phyloP scores from a whole-genome alignment of 23 tunicate species.

The Halocynthia roretzi region DNA sequence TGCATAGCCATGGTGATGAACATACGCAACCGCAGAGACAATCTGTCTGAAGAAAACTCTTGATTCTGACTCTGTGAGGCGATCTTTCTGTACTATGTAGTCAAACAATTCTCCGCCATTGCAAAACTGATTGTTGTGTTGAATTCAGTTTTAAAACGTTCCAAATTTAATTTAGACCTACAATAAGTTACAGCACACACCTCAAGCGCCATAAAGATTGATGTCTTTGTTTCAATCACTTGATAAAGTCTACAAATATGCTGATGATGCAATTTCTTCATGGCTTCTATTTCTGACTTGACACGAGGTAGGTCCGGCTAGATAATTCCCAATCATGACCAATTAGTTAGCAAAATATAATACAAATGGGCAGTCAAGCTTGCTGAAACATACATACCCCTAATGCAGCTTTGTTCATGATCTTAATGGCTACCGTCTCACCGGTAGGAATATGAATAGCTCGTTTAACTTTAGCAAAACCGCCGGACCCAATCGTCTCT shows the following conservation, averaged over 20 bases:
- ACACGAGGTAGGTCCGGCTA: constrained; percentile 94
- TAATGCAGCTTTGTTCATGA: constrained; percentile 77
- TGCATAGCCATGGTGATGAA: constrained; percentile 88
- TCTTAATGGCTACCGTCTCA: constrained; percentile 92
- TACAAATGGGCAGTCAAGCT: neutral
- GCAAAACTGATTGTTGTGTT: constrained; percentile 45
- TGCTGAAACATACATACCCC: constrained; percentile 46
- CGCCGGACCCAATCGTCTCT: constrained; percentile 97
- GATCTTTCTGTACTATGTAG: constrained; percentile 94
- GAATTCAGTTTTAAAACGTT: neutral
- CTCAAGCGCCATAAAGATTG: constrained; percentile 91
- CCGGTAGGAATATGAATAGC: constrained; percentile 99
- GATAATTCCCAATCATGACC: neutral
- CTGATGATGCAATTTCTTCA: constrained; percentile 89
- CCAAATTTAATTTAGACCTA: neutral
- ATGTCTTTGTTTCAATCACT: constrained; percentile 76
- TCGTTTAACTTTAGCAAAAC: constrained; percentile 97
- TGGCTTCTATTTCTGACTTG: constrained; percentile 95
- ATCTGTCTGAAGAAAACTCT: constrained; percentile 92
- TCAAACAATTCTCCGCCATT: constrained; percentile 98
- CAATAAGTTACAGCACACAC: constrained; percentile 3
- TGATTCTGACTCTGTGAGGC: constrained; percentile 85
- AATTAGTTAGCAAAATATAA: neutral
- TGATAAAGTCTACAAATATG: constrained; percentile 93
- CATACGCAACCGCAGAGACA: constrained; percentile 92